phyloP scores from a whole-genome alignment of 92 coral and sea anemone species.

The Porites lobata region DNA sequence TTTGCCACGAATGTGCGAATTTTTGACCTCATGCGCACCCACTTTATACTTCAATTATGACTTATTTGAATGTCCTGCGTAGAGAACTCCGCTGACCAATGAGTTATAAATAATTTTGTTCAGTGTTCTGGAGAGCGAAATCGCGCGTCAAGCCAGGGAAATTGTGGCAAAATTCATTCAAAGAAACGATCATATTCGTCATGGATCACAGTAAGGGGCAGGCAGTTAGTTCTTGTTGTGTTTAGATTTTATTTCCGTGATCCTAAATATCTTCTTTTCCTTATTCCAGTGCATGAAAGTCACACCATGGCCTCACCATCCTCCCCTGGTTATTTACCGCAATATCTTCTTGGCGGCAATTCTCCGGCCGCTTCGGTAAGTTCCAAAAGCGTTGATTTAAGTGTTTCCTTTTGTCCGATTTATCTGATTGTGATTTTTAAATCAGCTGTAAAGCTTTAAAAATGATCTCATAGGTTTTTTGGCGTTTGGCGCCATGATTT shows the following conservation, averaged over 20 bases:
- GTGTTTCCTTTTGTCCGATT: neutral
- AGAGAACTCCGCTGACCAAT: conserved; percentile 30
- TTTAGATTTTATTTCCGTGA: neutral
- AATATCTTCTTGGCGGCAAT: conserved; percentile 92
- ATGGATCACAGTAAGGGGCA: conserved; percentile 55
- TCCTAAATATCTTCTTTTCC: neutral
- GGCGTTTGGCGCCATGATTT: too few relatives aligned
- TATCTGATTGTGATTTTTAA: neutral
- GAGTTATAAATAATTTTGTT: neutral
- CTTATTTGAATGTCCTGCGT: neutral
- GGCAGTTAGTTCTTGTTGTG: neutral
- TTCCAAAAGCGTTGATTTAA: neutral
- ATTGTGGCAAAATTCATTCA: neutral
- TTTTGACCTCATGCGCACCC: conserved; percentile 10
- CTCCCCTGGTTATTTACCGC: conserved; percentile 89
- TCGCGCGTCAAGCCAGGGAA: neutral
- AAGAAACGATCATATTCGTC: neutral
- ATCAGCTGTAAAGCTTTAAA: neutral
- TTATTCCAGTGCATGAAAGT: conserved; percentile 27
- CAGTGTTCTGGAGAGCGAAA: neutral
- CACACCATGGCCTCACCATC: conserved; percentile 61
- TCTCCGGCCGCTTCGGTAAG: conserved; percentile 80
- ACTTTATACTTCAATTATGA: conserved; percentile 1
- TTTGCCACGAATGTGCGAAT: neutral
- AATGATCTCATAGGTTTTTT: too few relatives aligned